phyloP scores from a whole-genome alignment of 2,113 vertebrate genomes.

The Chionis minor region DNA sequence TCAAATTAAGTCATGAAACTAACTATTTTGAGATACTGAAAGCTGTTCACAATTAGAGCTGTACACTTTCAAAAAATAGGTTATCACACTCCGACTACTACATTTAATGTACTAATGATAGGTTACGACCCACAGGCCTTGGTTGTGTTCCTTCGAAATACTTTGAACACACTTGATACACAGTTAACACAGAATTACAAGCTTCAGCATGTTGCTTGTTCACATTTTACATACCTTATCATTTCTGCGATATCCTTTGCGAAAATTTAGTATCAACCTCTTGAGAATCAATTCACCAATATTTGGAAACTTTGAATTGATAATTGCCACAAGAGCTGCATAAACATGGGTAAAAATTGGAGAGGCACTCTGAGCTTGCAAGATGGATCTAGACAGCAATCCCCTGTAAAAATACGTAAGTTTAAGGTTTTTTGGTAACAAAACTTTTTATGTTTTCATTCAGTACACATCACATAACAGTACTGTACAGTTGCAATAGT shows the following conservation, averaged over 20 bases:
- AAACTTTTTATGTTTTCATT: not conserved
- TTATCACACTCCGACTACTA: not conserved
- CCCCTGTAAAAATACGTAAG: constrained; percentile 73
- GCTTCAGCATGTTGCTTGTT: not conserved
- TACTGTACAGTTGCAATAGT: not conserved
- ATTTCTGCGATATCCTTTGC: constrained; percentile 95
- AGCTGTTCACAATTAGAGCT: not conserved
- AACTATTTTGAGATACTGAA: not conserved
- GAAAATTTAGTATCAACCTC: constrained; percentile 92
- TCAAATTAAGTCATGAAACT: not conserved
- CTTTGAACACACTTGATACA: not conserved
- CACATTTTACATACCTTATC: constrained; percentile 83
- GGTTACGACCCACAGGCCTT: fast-evolving
- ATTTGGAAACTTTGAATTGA: constrained; percentile 98
- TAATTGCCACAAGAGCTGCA: constrained; percentile 92
- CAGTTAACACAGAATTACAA: not conserved
- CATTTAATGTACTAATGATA: not conserved
- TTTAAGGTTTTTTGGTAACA: not conserved
- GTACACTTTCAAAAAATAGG: not conserved
- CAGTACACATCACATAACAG: not conserved
- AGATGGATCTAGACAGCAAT: constrained; percentile 86
- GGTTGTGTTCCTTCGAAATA: not conserved
- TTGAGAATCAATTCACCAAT: constrained; percentile 96
- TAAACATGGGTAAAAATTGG: constrained; percentile 98
- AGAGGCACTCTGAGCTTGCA: constrained; percentile 94